Evolutionary conservation across 2,797 vertebrate species (phyloP).

Genomic region (Alfaro cultratus): DNA sequence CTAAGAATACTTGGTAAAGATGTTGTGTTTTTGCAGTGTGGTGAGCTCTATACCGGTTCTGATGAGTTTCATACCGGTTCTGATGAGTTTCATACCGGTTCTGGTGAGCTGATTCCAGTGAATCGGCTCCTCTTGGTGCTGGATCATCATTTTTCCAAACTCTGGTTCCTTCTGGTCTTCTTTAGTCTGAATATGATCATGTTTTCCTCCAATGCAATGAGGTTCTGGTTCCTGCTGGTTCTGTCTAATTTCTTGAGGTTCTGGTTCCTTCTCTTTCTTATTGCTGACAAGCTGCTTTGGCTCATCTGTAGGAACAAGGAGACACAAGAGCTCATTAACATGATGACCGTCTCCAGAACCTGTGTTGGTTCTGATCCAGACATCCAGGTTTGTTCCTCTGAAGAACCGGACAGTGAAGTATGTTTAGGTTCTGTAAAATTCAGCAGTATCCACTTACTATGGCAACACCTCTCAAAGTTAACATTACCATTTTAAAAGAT

Average conservation of each 20-base stretch:
- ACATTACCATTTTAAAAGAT: neutral
- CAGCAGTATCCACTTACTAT: no score
- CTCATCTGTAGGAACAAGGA: neutral
- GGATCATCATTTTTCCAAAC: neutral
- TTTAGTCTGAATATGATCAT: neutral
- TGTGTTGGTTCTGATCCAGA: neutral
- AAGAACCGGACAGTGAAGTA: neutral
- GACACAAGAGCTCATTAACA: neutral
- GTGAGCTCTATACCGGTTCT: no score
- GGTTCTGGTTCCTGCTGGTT: neutral
- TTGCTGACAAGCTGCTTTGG: neutral
- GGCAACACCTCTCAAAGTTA: neutral
- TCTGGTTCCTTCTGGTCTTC: neutral
- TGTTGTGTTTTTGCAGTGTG: no score
- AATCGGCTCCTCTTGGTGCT: neutral
- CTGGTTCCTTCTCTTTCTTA: neutral
- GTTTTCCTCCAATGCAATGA: neutral
- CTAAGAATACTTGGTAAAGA: no score
- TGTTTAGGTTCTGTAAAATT: neutral
- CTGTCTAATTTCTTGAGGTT: neutral
- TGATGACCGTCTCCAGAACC: neutral
- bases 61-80: no score
- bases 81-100: neutral
- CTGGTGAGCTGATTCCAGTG: neutral
- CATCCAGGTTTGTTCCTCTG: neutral